Percentiles rank a stretch among this genome's conserved stretches.
Conservation (phyloP, 2,113 vertebrate species). For the Turnix velox region DNA sequence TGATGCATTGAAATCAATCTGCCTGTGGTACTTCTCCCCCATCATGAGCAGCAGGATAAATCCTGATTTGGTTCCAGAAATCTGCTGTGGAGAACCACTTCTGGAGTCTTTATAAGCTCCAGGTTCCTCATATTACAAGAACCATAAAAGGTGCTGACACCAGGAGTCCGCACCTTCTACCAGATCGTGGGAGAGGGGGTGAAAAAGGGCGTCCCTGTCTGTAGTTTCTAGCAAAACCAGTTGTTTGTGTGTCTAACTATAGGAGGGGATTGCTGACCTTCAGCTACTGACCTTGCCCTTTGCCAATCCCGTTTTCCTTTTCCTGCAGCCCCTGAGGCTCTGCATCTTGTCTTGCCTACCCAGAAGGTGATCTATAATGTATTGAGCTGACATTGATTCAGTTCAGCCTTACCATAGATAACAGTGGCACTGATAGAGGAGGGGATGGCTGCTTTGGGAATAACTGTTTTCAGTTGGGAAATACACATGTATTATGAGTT, state of each 20-base stretch:
- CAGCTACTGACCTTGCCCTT: not conserved
- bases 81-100: not conserved
- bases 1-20: not conserved
- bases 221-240: not conserved
- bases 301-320: not conserved
- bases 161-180: not conserved
- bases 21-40: not conserved
- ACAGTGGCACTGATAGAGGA: not conserved
- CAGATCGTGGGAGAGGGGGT: not conserved
- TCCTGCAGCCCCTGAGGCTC: not conserved
- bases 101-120: not conserved
- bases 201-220: not conserved
- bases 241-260: not conserved
- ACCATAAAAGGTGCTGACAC: not conserved
- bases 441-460: not conserved
- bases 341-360: not conserved
- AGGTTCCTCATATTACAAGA: not conserved
- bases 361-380: not conserved
- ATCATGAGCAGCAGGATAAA: not conserved
- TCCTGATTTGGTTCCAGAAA: not conserved
- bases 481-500: not conserved
- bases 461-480: not conserved
- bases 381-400: not conserved
- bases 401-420: not conserved
- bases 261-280: not conserved